These are phyloP conservation scores for Drosophila ficusphila DNA, from an alignment of 1,140 invertebrate species.

Conservation along the genomic window DNA sequence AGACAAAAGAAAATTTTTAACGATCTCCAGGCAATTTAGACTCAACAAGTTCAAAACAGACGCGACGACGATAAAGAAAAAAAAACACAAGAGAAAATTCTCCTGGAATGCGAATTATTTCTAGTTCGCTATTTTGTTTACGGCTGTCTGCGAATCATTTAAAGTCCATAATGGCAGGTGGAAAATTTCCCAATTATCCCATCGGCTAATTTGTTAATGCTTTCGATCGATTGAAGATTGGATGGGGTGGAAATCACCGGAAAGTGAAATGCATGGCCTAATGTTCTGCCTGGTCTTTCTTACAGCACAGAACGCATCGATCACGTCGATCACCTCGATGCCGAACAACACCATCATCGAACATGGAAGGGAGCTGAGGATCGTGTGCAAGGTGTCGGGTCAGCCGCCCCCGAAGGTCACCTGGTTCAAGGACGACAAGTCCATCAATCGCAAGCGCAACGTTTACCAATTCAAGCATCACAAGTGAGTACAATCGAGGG, in stretches of 20 bases:
- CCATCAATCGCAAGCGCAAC: slow-evolving; percentile 84
- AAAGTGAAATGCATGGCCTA: slow-evolving; percentile 40
- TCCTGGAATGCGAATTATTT: slow-evolving; percentile 54
- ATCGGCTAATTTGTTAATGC: not conserved
- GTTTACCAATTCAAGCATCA: slow-evolving; percentile 82
- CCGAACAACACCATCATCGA: slow-evolving; percentile 73
- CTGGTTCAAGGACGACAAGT: slow-evolving; percentile 90
- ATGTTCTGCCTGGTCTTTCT: slow-evolving; percentile 50
- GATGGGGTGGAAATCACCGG: not conserved
- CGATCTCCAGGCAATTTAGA: slow-evolving; percentile 24
- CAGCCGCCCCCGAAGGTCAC: slow-evolving; percentile 89
- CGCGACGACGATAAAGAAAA: slow-evolving; percentile 21
- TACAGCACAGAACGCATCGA: slow-evolving; percentile 84
- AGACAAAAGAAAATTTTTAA: slow-evolving; percentile 22
- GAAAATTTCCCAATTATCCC: slow-evolving; percentile 42
- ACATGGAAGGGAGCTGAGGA: slow-evolving; percentile 86
- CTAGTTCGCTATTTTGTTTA: slow-evolving; percentile 67
- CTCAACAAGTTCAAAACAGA: slow-evolving; percentile 1
- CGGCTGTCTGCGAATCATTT: slow-evolving; percentile 39
- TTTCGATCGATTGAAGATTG: slow-evolving; percentile 1
- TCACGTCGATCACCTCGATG: slow-evolving; percentile 57
- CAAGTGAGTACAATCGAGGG: slow-evolving; percentile 66
- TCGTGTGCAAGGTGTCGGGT: slow-evolving; percentile 89
- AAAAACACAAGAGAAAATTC: slow-evolving; percentile 24
- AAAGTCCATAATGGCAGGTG: slow-evolving; percentile 45